These are phyloP conservation scores for Synanthedon tipuliformis DNA, from an alignment of 2,888 invertebrate genomes.

Conservation along the genomic window DNA sequence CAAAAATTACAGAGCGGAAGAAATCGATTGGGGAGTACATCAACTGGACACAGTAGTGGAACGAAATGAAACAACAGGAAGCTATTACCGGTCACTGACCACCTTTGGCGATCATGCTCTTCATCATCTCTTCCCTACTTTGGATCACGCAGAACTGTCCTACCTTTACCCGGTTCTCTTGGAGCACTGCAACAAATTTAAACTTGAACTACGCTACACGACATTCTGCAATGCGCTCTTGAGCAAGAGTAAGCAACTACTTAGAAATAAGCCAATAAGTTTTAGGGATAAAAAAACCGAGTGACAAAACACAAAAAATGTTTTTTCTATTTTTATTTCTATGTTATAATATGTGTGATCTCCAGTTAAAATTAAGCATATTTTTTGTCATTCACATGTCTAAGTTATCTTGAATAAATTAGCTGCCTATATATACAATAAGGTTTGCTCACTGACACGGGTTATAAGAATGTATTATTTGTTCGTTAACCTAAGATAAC, in stretches of 20 bases:
- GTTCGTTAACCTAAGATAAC: too few species aligned
- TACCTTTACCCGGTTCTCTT: slow-evolving; percentile 73
- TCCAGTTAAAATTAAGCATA: neutral
- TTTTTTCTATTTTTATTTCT: neutral
- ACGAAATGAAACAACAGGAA: slow-evolving; percentile 74
- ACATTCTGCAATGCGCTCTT: slow-evolving; percentile 73
- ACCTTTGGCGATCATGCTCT: slow-evolving; percentile 82
- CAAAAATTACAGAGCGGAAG: slow-evolving; percentile 37
- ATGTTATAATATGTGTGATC: neutral
- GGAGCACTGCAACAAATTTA: slow-evolving; percentile 73
- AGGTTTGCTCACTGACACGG: too few species aligned
- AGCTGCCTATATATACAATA: too few species aligned
- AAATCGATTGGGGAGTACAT: slow-evolving; percentile 80
- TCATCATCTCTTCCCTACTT: slow-evolving; percentile 83
- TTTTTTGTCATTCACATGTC: too few species aligned
- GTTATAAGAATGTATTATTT: too few species aligned
- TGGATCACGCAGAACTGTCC: slow-evolving; percentile 78
- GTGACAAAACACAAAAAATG: slow-evolving; percentile 14
- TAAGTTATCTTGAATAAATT: too few species aligned
- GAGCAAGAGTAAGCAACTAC: slow-evolving; percentile 72
- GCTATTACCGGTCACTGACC: slow-evolving; percentile 74
- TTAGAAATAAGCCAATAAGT: slow-evolving; percentile 42
- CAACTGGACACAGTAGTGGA: slow-evolving; percentile 83
- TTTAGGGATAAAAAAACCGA: slow-evolving; percentile 13
- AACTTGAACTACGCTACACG: slow-evolving; percentile 48